These are phyloP conservation scores for Icerya purchasi DNA, from an alignment of 2,888 invertebrate genomes.

Conservation along the genomic window DNA sequence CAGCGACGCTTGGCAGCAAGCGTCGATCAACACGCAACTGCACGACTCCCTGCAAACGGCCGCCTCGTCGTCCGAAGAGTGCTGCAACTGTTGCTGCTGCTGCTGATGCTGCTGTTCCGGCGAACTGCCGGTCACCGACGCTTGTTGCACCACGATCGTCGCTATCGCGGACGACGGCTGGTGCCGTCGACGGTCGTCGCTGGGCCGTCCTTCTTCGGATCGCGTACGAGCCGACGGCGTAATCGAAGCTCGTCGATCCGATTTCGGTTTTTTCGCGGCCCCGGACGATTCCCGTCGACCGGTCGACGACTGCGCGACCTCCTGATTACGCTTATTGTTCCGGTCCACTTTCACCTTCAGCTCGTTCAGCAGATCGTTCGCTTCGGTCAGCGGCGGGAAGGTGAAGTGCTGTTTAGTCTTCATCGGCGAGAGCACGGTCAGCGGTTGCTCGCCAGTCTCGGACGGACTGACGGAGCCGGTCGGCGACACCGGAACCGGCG, in stretches of 20 bases:
- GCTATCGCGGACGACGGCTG: slow-evolving; percentile 12
- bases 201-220: slow-evolving; percentile 2
- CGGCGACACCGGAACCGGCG: slow-evolving; percentile 20
- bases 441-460: slow-evolving; percentile 3
- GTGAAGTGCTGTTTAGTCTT: slow-evolving; percentile 16
- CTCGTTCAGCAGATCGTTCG: slow-evolving; percentile 13
- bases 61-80: background rate
- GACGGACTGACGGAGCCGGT: slow-evolving; percentile 16
- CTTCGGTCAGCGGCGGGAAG: slow-evolving; percentile 15
- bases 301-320: background rate
- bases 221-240: background rate
- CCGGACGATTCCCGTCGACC: background rate
- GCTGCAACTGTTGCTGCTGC: background rate
- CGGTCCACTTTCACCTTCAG: slow-evolving; percentile 9
- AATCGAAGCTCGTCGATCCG: background rate
- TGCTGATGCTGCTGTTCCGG: slow-evolving; percentile 17
- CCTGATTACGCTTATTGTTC: slow-evolving; percentile 4
- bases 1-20: background rate
- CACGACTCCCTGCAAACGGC: background rate
- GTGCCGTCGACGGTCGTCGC: background rate
- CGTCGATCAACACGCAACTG: background rate
- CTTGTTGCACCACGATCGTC: slow-evolving; percentile 21
- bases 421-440: slow-evolving; percentile 7
- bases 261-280: background rate
- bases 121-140: slow-evolving; percentile 20